Base-by-base conservation (phyloP, 2,113 vertebrate genomes). In the Xenopus borealis region DNA sequence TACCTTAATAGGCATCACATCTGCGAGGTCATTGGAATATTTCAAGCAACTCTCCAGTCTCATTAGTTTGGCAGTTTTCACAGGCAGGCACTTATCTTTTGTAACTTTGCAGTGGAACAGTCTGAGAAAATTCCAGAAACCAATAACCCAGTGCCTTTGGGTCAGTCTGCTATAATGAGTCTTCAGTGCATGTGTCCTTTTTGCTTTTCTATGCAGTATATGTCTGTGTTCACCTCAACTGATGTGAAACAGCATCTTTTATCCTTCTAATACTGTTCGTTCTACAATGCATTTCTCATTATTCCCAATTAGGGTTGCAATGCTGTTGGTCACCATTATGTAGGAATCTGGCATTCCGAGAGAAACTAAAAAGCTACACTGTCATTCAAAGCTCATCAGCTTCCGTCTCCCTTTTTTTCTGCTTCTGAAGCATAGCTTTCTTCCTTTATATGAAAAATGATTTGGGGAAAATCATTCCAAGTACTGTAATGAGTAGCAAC, bases 1-100 rank as follows among this genome's bases (percentile, higher is more conserved):
- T 92, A 91, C 85, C 91, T 92, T 92, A 94, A 91, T 92, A 90
- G 92, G 90, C 88, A 87, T 91, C 92, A 92, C 88, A 89, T 94
- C 91, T 89, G 89, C 80, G 87, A 93, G 93, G 89, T 94, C 95
- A 94, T 92, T 5, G 86, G 90, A 88, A 92, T 89, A 90, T 89
- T 90, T 90, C 87, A 91, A 90, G 86, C 86, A 81, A 86, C 86
- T 84, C 87, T 87, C 88, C 86, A 81, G 79, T 88, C 94, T 95
- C 95, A 96, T 98, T 98, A 97, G 90, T 88, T 94, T 93, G 88
- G 85, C 61, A 0, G 20, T 77, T 85, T 89, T 88, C 82, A 83
- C 83, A 84, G 83, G 83, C 83, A 81, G 72, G 89, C 84, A 84
- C 87, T 88, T 85, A 88, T 88, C 85, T 90, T 90, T 91, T 92